phyloP scores from a whole-genome alignment of 2,888 invertebrate genomes.

The Andrena minutula region DNA sequence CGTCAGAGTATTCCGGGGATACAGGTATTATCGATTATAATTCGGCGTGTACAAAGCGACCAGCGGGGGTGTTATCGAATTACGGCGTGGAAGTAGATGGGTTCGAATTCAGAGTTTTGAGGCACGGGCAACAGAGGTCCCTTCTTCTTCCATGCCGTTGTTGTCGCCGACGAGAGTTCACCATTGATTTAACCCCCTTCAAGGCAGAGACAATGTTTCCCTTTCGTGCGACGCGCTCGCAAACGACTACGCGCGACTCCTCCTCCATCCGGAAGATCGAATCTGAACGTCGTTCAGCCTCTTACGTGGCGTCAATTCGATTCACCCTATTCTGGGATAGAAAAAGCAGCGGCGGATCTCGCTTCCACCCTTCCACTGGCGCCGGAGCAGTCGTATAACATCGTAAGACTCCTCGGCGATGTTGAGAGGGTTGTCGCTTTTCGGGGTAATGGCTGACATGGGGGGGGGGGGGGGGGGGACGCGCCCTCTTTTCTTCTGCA shows the following conservation, averaged over 20 bases:
- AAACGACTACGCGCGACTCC: slow-evolving; percentile 58
- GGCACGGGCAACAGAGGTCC: slow-evolving; percentile 1
- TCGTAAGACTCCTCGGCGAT: slow-evolving; percentile 63
- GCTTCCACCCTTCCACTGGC: slow-evolving; percentile 40
- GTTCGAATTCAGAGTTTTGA: slow-evolving; percentile 44
- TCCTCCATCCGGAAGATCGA: slow-evolving; percentile 72
- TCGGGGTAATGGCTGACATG: slow-evolving; percentile 31
- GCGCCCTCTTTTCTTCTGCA: slow-evolving; percentile 18
- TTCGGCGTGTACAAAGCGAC: slow-evolving; percentile 31
- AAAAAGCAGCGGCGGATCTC: slow-evolving; percentile 50
- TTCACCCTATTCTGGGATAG: slow-evolving; percentile 66
- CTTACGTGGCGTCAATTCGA: slow-evolving; percentile 70
- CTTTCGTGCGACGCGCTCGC: slow-evolving; percentile 41
- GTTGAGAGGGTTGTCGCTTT: slow-evolving; percentile 62
- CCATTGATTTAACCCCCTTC: slow-evolving; percentile 68
- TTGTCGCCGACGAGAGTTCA: slow-evolving; percentile 49
- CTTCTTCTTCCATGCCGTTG: slow-evolving; percentile 11
- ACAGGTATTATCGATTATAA: slow-evolving; percentile 61
- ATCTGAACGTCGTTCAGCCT: slow-evolving; percentile 61
- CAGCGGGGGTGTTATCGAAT: slow-evolving; percentile 50
- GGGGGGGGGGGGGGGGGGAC: slow-evolving; percentile 12
- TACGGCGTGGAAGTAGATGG: slow-evolving; percentile 30
- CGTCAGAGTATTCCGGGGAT: slow-evolving; percentile 1
- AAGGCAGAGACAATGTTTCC: slow-evolving; percentile 38
- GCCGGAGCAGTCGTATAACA: slow-evolving; percentile 54